Percentiles rank a stretch among this genome's conserved stretches.
Conservation (phyloP, 2,797 vertebrate genomes). For the Hylomyscus alleni region DNA sequence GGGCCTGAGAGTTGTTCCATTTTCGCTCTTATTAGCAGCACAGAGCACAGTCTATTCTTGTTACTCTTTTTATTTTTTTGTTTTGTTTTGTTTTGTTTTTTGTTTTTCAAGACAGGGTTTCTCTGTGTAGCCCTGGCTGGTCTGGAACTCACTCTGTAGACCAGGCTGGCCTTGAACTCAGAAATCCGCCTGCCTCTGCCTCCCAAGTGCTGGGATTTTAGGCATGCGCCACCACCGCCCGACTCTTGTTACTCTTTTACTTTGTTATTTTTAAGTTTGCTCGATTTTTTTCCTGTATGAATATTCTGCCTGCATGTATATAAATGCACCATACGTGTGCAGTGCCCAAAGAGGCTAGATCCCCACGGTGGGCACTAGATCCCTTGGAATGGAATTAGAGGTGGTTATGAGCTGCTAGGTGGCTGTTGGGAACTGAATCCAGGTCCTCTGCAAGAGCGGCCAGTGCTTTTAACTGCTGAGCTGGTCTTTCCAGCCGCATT, state of each 20-base stretch:
- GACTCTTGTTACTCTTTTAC: neutral
- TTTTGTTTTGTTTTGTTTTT: no score
- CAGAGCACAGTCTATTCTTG: neutral
- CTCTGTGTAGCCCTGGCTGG: no score
- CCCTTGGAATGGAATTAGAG: neutral
- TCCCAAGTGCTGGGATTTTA: no score
- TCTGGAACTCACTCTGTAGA: no score
- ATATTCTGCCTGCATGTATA: neutral
- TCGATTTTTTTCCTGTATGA: neutral
- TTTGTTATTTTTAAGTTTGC: neutral
- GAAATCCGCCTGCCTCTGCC: no score
- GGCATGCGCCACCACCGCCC: no score
- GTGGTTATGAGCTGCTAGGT: neutral
- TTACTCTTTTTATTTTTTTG: neutral
- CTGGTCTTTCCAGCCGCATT: no score
- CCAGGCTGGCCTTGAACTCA: no score
- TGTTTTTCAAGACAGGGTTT: no score
- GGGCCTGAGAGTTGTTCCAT: neutral
- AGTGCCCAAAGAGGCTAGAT: neutral
- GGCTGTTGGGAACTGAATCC: neutral
- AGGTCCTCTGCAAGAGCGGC: neutral
- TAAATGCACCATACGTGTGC: neutral
- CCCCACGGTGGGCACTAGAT: neutral
- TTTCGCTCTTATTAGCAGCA: neutral
- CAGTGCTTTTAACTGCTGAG: neutral